Evolutionary conservation across 2,888 invertebrate species (phyloP).

Genomic region (Phalangium opilio): DNA sequence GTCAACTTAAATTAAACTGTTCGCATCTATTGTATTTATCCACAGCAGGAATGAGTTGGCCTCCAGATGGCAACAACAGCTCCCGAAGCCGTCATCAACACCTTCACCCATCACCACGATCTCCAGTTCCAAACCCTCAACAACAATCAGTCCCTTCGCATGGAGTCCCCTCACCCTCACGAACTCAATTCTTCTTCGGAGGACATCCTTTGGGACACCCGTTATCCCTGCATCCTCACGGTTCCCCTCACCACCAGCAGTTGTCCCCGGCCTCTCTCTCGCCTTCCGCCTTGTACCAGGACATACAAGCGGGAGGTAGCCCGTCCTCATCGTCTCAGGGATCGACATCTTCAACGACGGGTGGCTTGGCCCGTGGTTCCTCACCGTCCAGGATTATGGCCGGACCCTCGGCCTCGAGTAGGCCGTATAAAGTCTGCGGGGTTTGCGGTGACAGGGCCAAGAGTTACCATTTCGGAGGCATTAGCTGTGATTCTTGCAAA

Average conservation of each 20-base stretch:
- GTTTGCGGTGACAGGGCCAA: slow-evolving; percentile 32
- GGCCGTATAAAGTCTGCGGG: slow-evolving; percentile 25
- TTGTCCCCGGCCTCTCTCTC: too few relatives aligned
- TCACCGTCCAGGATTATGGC: not conserved
- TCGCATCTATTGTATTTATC: too few relatives aligned
- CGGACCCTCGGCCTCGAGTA: not conserved
- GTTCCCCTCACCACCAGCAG: too few relatives aligned
- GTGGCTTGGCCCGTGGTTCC: too few relatives aligned
- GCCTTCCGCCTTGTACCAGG: too few relatives aligned
- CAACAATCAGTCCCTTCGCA: not conserved
- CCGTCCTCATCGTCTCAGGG: too few relatives aligned
- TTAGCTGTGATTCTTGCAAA: slow-evolving; percentile 32
- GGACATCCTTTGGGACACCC: not conserved
- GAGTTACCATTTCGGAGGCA: slow-evolving; percentile 31
- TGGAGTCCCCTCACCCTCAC: not conserved
- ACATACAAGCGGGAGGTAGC: too few relatives aligned
- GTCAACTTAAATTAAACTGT: too few relatives aligned
- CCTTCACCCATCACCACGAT: not conserved
- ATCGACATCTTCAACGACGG: too few relatives aligned
- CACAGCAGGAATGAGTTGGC: slow-evolving; percentile 18
- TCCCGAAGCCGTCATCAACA: slow-evolving; percentile 1
- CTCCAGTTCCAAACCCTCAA: not conserved
- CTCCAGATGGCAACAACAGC: slow-evolving; percentile 18
- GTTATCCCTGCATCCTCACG: not conserved
- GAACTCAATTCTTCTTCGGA: not conserved